A percentile compares a stretch with the other conserved stretches of the same genome.
phyloP scores from a whole-genome alignment of 2,113 vertebrate genomes.

The Colaptes auratus region DNA sequence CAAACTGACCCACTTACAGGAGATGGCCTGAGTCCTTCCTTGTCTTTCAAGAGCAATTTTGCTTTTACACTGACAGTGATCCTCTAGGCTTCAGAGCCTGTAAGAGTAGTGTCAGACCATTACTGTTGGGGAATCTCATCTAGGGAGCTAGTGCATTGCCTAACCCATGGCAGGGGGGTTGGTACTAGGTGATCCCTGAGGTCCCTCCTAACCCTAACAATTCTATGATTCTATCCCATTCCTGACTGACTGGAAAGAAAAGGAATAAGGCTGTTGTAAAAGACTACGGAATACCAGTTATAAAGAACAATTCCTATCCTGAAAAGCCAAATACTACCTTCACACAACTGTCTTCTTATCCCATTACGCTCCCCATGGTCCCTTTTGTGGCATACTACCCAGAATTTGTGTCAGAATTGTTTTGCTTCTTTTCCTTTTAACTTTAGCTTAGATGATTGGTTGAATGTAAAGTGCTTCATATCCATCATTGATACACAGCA shows the following conservation, averaged over 20 bases:
- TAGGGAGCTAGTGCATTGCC: not conserved
- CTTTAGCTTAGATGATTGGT: not conserved
- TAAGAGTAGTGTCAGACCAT: not conserved
- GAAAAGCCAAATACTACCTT: not conserved
- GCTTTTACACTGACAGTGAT: not conserved
- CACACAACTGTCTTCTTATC: not conserved
- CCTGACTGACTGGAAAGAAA: not conserved
- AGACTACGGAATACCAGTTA: not conserved
- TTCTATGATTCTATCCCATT: not conserved
- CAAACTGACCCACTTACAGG: not conserved
- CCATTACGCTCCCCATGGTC: not conserved
- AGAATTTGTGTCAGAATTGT: not conserved
- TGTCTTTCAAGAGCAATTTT: not conserved
- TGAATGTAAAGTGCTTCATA: not conserved
- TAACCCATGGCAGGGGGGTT: too few species aligned
- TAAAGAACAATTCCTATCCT: not conserved
- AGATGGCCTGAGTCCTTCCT: fast-evolving
- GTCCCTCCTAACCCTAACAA: too few species aligned
- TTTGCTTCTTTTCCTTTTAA: not conserved
- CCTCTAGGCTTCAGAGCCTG: not conserved
- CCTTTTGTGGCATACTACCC: not conserved
- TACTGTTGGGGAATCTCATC: fast-evolving
- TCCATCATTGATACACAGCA: not conserved
- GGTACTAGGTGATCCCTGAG: too few species aligned
- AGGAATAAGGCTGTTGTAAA: not conserved